Conservation (phyloP, 2,113 vertebrate species). For the Labeo catla region DNA sequence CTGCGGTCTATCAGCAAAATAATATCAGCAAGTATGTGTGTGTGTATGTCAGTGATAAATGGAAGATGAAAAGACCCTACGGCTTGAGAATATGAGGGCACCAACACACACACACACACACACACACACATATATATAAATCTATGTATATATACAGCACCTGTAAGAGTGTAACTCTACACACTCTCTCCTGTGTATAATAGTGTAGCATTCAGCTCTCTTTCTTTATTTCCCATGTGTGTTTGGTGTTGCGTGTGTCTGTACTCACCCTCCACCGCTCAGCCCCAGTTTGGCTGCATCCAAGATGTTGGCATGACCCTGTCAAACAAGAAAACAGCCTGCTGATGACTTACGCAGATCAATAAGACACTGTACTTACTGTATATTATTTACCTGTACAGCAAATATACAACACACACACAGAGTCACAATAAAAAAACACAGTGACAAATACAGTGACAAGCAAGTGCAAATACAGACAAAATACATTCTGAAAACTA, state of each 20-base stretch:
- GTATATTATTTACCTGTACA: conserved; percentile 10
- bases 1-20: neutral
- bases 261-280: conserved; percentile 81
- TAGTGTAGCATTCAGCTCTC: neutral
- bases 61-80: neutral
- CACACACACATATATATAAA: neutral
- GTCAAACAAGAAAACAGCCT: conserved; percentile 65
- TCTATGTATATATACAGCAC: neutral
- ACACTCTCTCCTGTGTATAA: neutral
- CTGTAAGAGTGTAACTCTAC: neutral
- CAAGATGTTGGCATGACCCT: conserved; percentile 67
- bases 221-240: neutral
- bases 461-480: neutral
- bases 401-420: conserved; percentile 13
- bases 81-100: neutral
- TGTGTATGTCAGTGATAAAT: conserved; percentile 37
- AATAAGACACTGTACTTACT: conserved; percentile 17
- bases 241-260: neutral
- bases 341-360: neutral
- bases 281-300: conserved; percentile 80
- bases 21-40: conserved; percentile 7
- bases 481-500: neutral
- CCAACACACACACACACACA: neutral
- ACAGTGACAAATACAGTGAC: neutral
- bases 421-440: neutral